Conservation (phyloP, 2,888 invertebrate species). For the Tetranychus truncatus region DNA sequence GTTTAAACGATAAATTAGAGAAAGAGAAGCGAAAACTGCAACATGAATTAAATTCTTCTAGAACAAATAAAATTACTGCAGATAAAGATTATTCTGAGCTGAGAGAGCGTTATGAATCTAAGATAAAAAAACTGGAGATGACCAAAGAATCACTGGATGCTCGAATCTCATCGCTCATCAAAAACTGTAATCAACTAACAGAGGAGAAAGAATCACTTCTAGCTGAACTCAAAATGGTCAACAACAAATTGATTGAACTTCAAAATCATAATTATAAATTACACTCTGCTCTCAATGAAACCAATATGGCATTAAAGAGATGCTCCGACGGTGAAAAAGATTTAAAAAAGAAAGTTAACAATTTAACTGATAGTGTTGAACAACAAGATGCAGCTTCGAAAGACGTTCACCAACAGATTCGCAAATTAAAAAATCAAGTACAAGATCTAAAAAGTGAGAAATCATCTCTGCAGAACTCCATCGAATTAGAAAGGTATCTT, state of each 20-base stretch:
- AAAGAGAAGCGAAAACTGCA: slow-evolving; percentile 2
- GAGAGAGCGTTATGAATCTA: neutral
- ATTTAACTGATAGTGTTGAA: neutral
- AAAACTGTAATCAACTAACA: slow-evolving; percentile 4
- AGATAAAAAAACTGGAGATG: neutral
- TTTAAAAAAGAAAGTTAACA: neutral
- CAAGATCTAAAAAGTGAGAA: slow-evolving; percentile 10
- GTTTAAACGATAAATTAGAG: neutral
- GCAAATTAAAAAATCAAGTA: slow-evolving; percentile 8
- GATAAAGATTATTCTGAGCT: neutral
- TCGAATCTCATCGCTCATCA: slow-evolving; percentile 4
- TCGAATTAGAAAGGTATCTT: slow-evolving; percentile 16
- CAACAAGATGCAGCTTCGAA: neutral
- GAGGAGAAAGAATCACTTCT: slow-evolving; percentile 14
- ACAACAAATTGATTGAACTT: neutral
- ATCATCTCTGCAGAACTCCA: slow-evolving; percentile 6
- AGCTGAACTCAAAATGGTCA: neutral
- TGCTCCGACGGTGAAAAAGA: neutral
- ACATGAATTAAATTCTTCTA: neutral
- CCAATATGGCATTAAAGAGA: slow-evolving; percentile 7
- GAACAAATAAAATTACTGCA: neutral
- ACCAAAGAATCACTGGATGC: neutral
- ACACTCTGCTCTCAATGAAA: slow-evolving; percentile 8
- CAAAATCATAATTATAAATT: slow-evolving; percentile 1
- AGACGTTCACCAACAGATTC: neutral